Base-by-base conservation (phyloP, 2,113 vertebrate species). In the Chaenocephalus aceratus region DNA sequence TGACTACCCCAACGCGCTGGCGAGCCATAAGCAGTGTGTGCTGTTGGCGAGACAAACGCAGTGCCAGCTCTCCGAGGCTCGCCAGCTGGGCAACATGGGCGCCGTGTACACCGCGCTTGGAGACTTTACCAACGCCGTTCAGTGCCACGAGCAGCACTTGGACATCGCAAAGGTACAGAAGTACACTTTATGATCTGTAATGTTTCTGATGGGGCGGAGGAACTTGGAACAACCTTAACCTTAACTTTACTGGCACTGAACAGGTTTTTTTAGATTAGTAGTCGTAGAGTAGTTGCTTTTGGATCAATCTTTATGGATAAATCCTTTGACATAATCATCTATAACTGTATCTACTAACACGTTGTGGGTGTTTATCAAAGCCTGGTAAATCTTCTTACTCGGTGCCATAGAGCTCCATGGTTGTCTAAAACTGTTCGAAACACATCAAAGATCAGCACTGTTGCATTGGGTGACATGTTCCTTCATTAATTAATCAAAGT, bases 91-190 rank as follows among this genome's bases (percentile, higher is more conserved):
- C 86, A 97, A 99, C 94, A 97, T 99, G 98, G 98, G 98, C 1
- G 98, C 98, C 0, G 98, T 99, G 77, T 99, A 98, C 91, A 98
- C 98, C 0, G 98, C 98, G 0, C 97, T 99, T 96, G 98, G 98
- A 1, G 98, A 99, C 91, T 98, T 98, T 64, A 93, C 94, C 83
- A 98, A 98, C 0, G 98, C 98, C 0, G 97, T 99, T 58, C 96
- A 97, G 92, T 97, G 97, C 90, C 98, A 99, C 0, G 96, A 99
- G 34, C 96, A 98, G 46, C 98, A 99, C 57, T 93, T 99, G 83
- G 94, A 94, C 76, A 98, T 99, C 0, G 96, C 98, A 77, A 98
- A 99, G 91, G 93, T 94, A 77, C 46, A 18, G 13, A 16, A 14
- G 10, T 5, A 5, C 4, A 2, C 44, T 9, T 12, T 14, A 3